Evolutionary conservation across 2,888 invertebrate species (phyloP), one percentile per base, ranked within the genome.

Genomic region (Oithona nana): DNA sequence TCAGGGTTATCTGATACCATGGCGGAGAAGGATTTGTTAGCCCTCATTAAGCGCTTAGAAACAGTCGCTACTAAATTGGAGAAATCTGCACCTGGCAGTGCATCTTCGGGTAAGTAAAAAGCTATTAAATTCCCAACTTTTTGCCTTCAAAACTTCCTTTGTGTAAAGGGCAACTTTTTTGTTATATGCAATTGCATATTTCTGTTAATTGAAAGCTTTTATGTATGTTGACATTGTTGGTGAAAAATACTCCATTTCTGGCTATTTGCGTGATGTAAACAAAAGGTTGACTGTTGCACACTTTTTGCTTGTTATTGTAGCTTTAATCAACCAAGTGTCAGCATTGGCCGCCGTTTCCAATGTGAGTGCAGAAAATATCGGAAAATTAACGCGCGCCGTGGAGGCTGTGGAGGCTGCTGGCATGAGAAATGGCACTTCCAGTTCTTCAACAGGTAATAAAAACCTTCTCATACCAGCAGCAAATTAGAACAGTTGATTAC

Each of bases 31-130:
- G 62, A 62, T 31, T 28, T 62, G 8, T 22, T 22, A 11, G 20
- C 62, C 28, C 48, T 62, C 16, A 48, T 62, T 1, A 31, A 55
- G 26, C 20, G 62, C 20, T 49, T 62, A n/a, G 62, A 62, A 24
- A 48, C 56, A 2, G 62, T 62, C 22, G 62, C 62, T 8, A 22
- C 48, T 20, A 30, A 39, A 16, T 31, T 62, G 26, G 62, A 62
- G 52, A 28, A n/a, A 13, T 11, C 56, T 26, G 8, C 16, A 31
- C 56, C 49, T n/a, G 49, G 59, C 22, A 16, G 30, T 16, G 31
- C 30, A 28, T 29, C 54, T 31, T 31, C 39, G 22, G 57, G 57
- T 57, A 31, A 57, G 57, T 31, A 16, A n/a, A n/a, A n/a, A n/a
- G n/a, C n/a, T n/a, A n/a, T n/a, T n/a, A n/a, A n/a, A n/a, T n/a